Base-by-base conservation (phyloP, 23 tunicate genomes). In the Oikopleura dioica region DNA sequence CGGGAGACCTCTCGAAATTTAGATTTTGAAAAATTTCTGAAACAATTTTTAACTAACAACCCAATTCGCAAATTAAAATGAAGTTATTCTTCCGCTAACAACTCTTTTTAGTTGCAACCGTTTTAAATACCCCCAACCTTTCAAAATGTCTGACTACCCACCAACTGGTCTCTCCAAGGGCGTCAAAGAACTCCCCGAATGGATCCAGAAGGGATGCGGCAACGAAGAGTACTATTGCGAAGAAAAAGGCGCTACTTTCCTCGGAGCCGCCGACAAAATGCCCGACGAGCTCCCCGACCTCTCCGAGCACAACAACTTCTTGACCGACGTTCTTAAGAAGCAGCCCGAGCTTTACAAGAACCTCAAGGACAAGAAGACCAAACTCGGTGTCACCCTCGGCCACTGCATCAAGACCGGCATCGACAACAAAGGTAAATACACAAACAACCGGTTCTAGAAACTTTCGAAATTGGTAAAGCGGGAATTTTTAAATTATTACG, bases 361-460 rank as follows among this genome's bases (percentile, higher is more conserved):
- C n/a, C 26, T 63, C 33, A 23, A 63, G 33, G 33, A 28, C 72
- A 24, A 28, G 26, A 63, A 23, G 2, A 63, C 72, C 26, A 21
- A 24, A 63, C 2, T 63, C 30, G 72, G 72, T 2, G 72, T 63
- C 33, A 63, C 16, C 72, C 69, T 89, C 69, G 96, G 85, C 37
- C 76, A 85, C 35, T 89, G 96, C 78, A 89, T 89, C 0, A 88
- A 89, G 69, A 89, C 96, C 0, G 96, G 96, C 0, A 86, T 89
- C 35, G 96, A 89, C 78, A 89, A 84, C 78, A n/a, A n/a, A n/a
- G n/a, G n/a, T n/a, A n/a, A n/a, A n/a, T n/a, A n/a, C n/a, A n/a
- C n/a, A n/a, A n/a, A n/a, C n/a, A n/a, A n/a, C n/a, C n/a, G n/a
- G n/a, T n/a, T n/a, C n/a, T n/a, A n/a, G n/a, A n/a, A n/a, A n/a